Evolutionary conservation across 2,113 vertebrate species (phyloP), one percentile per base, ranked within the genome.

Genomic region (Hemichromis elongatus): DNA sequence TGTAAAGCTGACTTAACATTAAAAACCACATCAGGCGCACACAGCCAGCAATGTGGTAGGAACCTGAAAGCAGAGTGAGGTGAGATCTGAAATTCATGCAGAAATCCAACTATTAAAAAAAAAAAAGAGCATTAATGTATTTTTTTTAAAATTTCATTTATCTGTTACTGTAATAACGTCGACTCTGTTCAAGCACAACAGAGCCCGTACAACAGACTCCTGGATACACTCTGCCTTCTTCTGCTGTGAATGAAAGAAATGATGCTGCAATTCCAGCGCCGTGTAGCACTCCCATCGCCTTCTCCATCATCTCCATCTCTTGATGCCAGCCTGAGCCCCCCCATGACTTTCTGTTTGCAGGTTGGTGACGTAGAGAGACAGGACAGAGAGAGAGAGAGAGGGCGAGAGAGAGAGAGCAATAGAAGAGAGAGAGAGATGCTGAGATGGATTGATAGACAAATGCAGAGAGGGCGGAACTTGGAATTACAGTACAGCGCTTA

Each of bases 401-500:
- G 30, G 77, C 42, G 85, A 30, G 78, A 28, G 79, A 79, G 77
- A 87, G 81, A 89, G 78, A 42, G 18, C 19, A 33, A 63, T 63
- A 63, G 59, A 37, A 37, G 59, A 63, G 81, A 40, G 79, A 50
- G 84, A 30, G 79, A 52, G 77, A 55, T 90, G 37, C 86, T 14
- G 92, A 90, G 82, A 95, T 95, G 93, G 94, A 96, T 93, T 94
- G 93, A 94, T 94, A 82, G 90, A 95, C 94, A 96, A 91, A 95
- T 91, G 91, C 93, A 92, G 93, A 83, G 88, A 94, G 91, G 95
- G 95, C 96, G 94, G 93, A 93, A 94, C 94, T 90, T 91, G 93
- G 92, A 89, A 89, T 93, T 94, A 94, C 94, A 93, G 92, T 88
- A 90, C 80, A 82, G 86, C 84, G 87, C 89, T 92, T 92, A 89